phyloP scores from a whole-genome alignment of 2,888 invertebrate species.

The Chorisops tibialis region DNA sequence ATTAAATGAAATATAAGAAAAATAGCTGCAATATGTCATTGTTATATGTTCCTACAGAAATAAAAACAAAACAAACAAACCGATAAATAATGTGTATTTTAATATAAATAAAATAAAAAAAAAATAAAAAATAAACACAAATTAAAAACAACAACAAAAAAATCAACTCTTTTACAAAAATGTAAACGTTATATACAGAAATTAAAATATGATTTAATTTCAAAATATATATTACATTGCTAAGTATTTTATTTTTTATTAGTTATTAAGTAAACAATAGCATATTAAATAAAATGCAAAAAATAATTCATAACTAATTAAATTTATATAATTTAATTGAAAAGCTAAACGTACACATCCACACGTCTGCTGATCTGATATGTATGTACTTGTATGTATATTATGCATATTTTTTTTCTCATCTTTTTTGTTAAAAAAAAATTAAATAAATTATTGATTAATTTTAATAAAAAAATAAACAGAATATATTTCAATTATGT shows the following conservation, averaged over 20 bases:
- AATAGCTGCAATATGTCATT: slow-evolving; percentile 54
- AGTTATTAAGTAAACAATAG: slow-evolving; percentile 13
- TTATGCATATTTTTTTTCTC: background rate
- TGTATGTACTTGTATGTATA: slow-evolving; percentile 4
- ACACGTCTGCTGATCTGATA: background rate
- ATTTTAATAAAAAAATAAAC: slow-evolving; percentile 16
- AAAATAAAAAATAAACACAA: slow-evolving; percentile 19
- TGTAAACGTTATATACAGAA: slow-evolving; percentile 24
- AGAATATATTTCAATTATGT: slow-evolving; percentile 11
- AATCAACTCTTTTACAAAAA: slow-evolving; percentile 10
- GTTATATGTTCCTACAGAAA: slow-evolving; percentile 53
- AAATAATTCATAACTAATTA: background rate
- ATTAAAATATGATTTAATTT: slow-evolving; percentile 30
- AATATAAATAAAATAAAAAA: slow-evolving; percentile 26
- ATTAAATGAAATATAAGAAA: slow-evolving; percentile 15
- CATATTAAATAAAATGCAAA: background rate
- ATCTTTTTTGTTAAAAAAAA: slow-evolving; percentile 12
- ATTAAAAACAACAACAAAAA: slow-evolving; percentile 25
- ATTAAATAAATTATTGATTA: slow-evolving; percentile 21
- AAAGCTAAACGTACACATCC: slow-evolving; percentile 4
- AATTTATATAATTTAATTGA: background rate
- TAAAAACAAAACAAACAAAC: slow-evolving; percentile 40
- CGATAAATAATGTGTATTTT: slow-evolving; percentile 31
- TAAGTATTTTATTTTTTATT: slow-evolving; percentile 10
- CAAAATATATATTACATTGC: background rate